Evolutionary conservation across 2,113 vertebrate genomes (phyloP).

Genomic region (Pithys albifrons): DNA sequence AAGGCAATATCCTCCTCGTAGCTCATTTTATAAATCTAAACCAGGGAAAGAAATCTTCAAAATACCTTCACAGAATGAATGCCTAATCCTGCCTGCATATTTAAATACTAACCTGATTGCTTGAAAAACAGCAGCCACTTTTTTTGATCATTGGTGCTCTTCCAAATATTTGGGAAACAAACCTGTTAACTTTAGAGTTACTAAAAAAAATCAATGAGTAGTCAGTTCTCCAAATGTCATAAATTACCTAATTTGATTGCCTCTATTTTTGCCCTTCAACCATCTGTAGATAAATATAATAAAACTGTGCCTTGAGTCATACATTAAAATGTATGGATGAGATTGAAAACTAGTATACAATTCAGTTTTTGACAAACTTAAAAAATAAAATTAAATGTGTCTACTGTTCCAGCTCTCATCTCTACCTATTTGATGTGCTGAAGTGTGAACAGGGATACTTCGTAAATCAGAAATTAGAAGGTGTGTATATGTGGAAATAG

Average conservation of each 20-base stretch:
- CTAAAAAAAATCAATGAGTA: neutral
- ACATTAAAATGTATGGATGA: neutral
- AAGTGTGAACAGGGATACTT: neutral
- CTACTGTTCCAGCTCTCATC: neutral
- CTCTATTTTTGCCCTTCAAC: slow-evolving; percentile 13
- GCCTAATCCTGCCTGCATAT: neutral
- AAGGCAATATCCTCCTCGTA: neutral
- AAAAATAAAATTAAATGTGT: neutral
- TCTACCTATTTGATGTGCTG: neutral
- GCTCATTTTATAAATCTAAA: neutral
- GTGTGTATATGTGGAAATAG: neutral
- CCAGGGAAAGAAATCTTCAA: neutral
- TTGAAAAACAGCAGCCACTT: neutral
- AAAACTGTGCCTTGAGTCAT: neutral
- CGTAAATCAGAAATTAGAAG: neutral
- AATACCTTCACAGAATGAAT: neutral
- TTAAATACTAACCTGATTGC: neutral
- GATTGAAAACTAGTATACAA: neutral
- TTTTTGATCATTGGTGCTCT: neutral
- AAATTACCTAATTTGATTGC: neutral
- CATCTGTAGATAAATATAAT: slow-evolving; percentile 1
- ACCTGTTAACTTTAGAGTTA: neutral
- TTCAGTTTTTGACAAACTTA: neutral
- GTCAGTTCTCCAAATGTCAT: neutral
- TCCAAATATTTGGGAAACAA: neutral